A percentile compares a stretch with the other conserved stretches of the same genome.
These are phyloP conservation scores for Druceiella hillmani DNA, from an alignment of 2,888 invertebrate genomes.

Conservation along the genomic window DNA sequence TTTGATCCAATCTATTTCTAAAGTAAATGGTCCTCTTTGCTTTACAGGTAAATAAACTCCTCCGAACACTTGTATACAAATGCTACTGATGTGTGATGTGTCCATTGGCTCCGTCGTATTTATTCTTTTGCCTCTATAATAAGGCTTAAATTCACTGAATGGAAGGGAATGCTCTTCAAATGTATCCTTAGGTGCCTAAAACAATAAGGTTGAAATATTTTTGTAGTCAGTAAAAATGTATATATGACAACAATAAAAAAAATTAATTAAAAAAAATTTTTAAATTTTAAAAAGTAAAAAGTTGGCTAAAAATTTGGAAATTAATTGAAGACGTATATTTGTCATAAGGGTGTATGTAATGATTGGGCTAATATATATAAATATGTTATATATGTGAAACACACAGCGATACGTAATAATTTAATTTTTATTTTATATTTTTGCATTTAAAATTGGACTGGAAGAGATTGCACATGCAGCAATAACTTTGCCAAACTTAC, in stretches of 20 bases:
- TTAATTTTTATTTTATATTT: too few species aligned
- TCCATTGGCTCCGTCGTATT: constrained; percentile 53
- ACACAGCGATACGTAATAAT: too few species aligned
- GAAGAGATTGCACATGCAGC: too few species aligned
- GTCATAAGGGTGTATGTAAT: too few species aligned
- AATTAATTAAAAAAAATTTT: too few species aligned
- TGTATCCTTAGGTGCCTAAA: constrained; percentile 49
- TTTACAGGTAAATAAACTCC: constrained; percentile 59
- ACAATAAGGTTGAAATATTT: constrained; percentile 17
- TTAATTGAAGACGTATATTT: too few species aligned
- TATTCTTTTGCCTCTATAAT: constrained; percentile 54
- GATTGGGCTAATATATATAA: too few species aligned
- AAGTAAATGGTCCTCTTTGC: constrained; percentile 57
- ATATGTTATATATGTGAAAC: too few species aligned
- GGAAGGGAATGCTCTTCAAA: constrained; percentile 50
- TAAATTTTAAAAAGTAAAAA: too few species aligned
- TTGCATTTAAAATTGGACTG: too few species aligned
- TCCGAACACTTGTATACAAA: constrained; percentile 61
- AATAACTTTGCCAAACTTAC: too few species aligned
- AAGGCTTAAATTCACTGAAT: constrained; percentile 55
- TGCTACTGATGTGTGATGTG: constrained; percentile 50
- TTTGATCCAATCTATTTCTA: constrained; percentile 58
- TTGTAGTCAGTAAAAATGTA: constrained; percentile 1
- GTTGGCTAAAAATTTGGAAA: too few species aligned
- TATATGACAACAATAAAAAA: not conserved